Evolutionary conservation across 2,888 invertebrate species (phyloP), one percentile per base, ranked within the genome.

Genomic region (Lochmaea capreae): DNA sequence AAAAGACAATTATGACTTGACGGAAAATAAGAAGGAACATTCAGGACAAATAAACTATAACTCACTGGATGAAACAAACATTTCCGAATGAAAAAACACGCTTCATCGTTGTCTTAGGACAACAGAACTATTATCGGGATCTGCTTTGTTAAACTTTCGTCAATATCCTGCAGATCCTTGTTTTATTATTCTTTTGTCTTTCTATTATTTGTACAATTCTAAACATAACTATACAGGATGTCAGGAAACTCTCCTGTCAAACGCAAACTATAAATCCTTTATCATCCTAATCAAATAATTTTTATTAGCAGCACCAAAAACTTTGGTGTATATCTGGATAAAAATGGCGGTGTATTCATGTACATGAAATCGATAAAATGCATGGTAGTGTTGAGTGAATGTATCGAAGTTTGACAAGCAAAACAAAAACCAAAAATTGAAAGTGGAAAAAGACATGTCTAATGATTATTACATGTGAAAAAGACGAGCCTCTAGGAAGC

Each of bases 401-500:
- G 33, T 61, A 42, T 43, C 16, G 42, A 67, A 33, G 10, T 54
- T 49, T 33, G 16, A 68, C 14, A 33, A 61, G 54, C 46, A 43
- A 65, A 65, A 42, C 46, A 14, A 62, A n/a, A 52, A 72, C 65
- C 57, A 57, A 69, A 43, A 63, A 74, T 52, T 67, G 59, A 71
- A 78, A 71, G 72, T 49, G 65, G 65, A 79, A 81, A 77, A 76
- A 79, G 77, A 83, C 79, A 78, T 78, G 79, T 80, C 79, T 78
- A 71, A 72, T 73, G 74, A 82, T 82, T 75, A 82, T 82, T 82
- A 82, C 82, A 80, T 82, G 79, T 79, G 83, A 78, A 76, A 74
- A 81, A 67, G 83, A 81, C 62, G 79, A 73, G 75, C 79, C 79
- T 78, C 81, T 86, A 78, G 72, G 86, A 85, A 82, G 85, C 74